Evolutionary conservation across 1,140 invertebrate species (phyloP).

Genomic region (Neoseiulus cucumeris): DNA sequence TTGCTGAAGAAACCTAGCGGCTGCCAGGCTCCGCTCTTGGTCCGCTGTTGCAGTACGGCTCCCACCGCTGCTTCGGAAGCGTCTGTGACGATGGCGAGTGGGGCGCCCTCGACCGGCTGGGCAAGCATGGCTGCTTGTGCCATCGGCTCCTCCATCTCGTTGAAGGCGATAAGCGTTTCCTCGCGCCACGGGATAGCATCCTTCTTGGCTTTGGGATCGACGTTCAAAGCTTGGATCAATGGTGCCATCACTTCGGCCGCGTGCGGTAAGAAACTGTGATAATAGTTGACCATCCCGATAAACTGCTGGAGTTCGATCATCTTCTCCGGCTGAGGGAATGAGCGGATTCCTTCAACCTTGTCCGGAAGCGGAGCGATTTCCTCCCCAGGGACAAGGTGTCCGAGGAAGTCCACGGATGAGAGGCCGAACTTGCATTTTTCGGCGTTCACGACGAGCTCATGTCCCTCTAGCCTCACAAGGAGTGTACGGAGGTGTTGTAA

Average conservation of each 20-base stretch:
- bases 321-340: constrained; percentile 23
- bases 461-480: constrained; percentile 22
- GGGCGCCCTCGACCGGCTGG: too few relatives aligned
- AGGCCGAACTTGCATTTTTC: constrained; percentile 10
- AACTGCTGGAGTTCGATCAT: constrained; percentile 23
- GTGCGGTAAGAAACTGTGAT: constrained; percentile 24
- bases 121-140: too few relatives aligned
- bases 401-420: constrained; percentile 19
- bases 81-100: too few relatives aligned
- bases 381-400: constrained; percentile 22
- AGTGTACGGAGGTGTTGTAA: constrained; percentile 23
- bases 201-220: too few relatives aligned
- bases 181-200: too few relatives aligned
- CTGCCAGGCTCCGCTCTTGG: constrained; percentile 9
- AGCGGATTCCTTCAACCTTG: constrained; percentile 26
- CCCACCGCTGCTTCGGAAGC: too few relatives aligned
- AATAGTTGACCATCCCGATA: constrained; percentile 27
- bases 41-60: constrained; percentile 14
- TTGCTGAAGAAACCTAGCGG: constrained; percentile 15
- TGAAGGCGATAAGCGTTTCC: too few relatives aligned
- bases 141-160: too few relatives aligned
- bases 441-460: constrained; percentile 22
- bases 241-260: too few relatives aligned
- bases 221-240: too few relatives aligned
- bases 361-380: constrained; percentile 22